Conservation (phyloP, 2,113 vertebrate genomes). For the Ranitomeya variabilis region DNA sequence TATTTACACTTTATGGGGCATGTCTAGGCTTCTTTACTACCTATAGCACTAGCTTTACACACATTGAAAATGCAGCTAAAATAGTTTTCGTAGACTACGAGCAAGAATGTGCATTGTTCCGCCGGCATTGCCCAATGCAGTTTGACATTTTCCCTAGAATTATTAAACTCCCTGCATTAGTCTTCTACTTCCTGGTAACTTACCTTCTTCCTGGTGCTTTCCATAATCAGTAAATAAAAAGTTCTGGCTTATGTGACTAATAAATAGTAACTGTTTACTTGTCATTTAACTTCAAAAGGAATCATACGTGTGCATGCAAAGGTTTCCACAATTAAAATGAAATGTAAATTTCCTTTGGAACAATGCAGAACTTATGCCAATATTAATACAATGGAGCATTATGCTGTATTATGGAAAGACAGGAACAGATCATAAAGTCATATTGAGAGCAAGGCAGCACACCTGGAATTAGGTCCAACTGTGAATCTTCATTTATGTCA, state of each 20-base stretch:
- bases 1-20: not conserved
- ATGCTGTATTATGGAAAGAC: constrained; percentile 73
- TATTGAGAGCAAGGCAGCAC: constrained; percentile 70
- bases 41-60: not conserved
- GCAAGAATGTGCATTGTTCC: not conserved
- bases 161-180: not conserved
- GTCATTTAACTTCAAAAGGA: not conserved
- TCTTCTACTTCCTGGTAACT: not conserved
- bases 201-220: not conserved
- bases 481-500: constrained; percentile 74
- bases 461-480: constrained; percentile 63
- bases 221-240: not conserved
- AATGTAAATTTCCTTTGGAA: constrained; percentile 53
- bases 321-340: not conserved
- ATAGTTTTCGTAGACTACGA: not conserved
- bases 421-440: constrained; percentile 68
- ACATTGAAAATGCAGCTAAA: not conserved
- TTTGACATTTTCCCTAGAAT: not conserved
- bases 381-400: constrained; percentile 64
- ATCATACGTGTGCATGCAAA: not conserved
- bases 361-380: constrained; percentile 62
- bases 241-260: not conserved
- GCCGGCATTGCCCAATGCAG: no score
- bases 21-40: not conserved
- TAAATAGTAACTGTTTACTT: not conserved